Evolutionary conservation across 1,140 invertebrate species (phyloP).

Genomic region (Stenopsyche tienmushanensis): DNA sequence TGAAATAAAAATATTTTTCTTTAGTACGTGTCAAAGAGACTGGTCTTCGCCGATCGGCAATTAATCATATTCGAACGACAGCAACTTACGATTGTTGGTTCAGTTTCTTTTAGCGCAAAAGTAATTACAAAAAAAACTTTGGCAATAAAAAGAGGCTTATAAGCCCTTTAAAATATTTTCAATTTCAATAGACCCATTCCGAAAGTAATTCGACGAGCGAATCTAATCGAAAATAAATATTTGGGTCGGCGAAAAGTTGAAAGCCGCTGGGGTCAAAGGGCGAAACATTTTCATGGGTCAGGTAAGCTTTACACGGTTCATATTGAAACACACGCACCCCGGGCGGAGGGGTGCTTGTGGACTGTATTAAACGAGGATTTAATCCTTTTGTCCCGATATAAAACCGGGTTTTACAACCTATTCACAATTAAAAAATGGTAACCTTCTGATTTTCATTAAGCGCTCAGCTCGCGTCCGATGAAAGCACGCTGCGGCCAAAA

Average conservation of each 20-base stretch:
- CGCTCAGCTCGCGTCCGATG: not conserved
- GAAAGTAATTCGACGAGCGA: not conserved
- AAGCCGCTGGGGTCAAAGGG: not conserved
- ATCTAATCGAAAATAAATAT: no score
- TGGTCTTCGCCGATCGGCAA: no score
- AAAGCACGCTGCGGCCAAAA: not conserved
- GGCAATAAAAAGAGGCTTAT: no score
- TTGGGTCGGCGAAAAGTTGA: no score
- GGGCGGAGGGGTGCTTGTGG: not conserved
- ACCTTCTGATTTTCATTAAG: constrained; percentile 24
- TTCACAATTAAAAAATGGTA: constrained; percentile 15
- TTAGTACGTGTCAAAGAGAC: no score
- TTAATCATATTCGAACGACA: no score
- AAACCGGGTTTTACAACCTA: constrained; percentile 12
- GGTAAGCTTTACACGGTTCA: constrained; percentile 14
- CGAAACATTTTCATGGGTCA: constrained; percentile 13
- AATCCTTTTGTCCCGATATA: constrained; percentile 23
- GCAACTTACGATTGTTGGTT: no score
- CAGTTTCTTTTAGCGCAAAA: no score
- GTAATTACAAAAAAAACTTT: no score
- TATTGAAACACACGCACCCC: constrained; percentile 21
- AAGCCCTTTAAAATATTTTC: no score
- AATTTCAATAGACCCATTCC: no score
- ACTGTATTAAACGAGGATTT: constrained; percentile 23
- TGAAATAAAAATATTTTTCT: no score